A percentile compares a stretch with the other conserved stretches of the same genome.
Conservation (phyloP, 2,113 vertebrate species). For the Hystrix brachyura region DNA sequence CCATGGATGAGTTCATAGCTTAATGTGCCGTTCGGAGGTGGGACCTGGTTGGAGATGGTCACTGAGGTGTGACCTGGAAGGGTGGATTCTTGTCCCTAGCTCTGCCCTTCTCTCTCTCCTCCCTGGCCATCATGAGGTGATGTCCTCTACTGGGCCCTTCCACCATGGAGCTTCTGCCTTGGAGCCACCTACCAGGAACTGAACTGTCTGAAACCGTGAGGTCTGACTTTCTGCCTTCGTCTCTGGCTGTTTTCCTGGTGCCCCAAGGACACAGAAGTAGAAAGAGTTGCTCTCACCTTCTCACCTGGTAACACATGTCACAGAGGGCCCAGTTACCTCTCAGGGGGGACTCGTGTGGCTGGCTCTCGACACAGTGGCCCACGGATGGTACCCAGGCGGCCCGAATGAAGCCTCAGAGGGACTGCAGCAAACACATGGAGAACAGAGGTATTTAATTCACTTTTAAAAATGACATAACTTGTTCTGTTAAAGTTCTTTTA, state of each 20-base stretch:
- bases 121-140: neutral
- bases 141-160: neutral
- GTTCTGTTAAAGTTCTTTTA: constrained; percentile 11
- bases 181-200: neutral
- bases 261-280: neutral
- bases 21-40: neutral
- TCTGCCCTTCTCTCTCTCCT: neutral
- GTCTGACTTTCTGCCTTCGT: neutral
- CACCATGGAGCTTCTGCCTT: neutral
- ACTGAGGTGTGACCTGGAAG: neutral
- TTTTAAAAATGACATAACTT: neutral
- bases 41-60: neutral
- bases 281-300: neutral
- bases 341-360: neutral
- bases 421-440: neutral
- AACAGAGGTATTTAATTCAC: neutral
- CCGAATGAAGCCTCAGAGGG: neutral
- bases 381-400: neutral
- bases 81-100: neutral
- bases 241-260: neutral
- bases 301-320: neutral
- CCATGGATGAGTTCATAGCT: neutral
- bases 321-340: neutral
- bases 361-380: neutral
- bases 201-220: neutral